Percentiles rank a stretch among this genome's conserved stretches.
phyloP scores from a whole-genome alignment of 2,888 invertebrate species.

The Neoaliturus tenellus region DNA sequence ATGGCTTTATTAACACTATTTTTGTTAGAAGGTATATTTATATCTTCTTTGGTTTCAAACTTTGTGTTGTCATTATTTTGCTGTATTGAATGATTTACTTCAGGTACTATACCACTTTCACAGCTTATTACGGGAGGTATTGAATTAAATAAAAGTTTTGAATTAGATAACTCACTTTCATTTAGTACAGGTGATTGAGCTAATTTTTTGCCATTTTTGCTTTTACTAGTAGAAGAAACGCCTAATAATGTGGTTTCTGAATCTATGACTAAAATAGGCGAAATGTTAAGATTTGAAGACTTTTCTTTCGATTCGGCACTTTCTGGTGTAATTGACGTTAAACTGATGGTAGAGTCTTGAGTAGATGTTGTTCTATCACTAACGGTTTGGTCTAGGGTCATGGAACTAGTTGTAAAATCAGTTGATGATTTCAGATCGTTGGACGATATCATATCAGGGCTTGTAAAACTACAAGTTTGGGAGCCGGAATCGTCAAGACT shows the following conservation, averaged over 20 bases:
- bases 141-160: background rate
- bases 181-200: slow-evolving; percentile 46
- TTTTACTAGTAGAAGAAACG: slow-evolving; percentile 48
- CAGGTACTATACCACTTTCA: slow-evolving; percentile 34
- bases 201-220: slow-evolving; percentile 46
- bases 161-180: slow-evolving; percentile 29
- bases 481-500: slow-evolving; percentile 54
- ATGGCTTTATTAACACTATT: too few species aligned
- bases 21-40: background rate
- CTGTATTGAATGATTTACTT: background rate
- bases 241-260: slow-evolving; percentile 23
- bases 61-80: background rate
- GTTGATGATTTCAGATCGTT: slow-evolving; percentile 57
- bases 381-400: slow-evolving; percentile 65
- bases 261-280: slow-evolving; percentile 47
- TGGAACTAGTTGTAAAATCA: slow-evolving; percentile 57
- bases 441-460: slow-evolving; percentile 58
- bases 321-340: slow-evolving; percentile 63
- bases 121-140: slow-evolving; percentile 22
- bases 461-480: slow-evolving; percentile 55
- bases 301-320: slow-evolving; percentile 53
- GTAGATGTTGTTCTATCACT: slow-evolving; percentile 66
- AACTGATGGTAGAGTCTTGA: slow-evolving; percentile 66
- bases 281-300: slow-evolving; percentile 27
- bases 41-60: background rate